These are phyloP conservation scores for Diadumene lineata DNA, from an alignment of 92 coral and sea anemone genomes.

Conservation along the genomic window DNA sequence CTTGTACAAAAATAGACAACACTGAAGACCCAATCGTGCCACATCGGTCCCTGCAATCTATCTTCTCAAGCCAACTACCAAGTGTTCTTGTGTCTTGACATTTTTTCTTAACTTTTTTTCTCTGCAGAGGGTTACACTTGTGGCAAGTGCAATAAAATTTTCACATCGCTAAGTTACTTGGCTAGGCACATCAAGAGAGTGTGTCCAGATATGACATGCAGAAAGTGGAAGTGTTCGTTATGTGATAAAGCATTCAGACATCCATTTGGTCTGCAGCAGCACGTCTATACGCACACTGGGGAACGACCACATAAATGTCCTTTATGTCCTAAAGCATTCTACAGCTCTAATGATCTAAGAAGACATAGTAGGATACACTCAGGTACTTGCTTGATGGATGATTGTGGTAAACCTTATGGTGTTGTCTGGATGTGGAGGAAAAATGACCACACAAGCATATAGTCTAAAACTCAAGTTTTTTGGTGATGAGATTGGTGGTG, in stretches of 20 bases:
- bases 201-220: constrained; percentile 98
- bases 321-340: constrained; percentile 96
- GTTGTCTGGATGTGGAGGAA: no score
- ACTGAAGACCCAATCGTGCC: no score
- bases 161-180: constrained; percentile 92
- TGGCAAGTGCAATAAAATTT: constrained; percentile 97
- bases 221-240: constrained; percentile 94
- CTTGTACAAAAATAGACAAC: no score
- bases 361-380: constrained; percentile 98
- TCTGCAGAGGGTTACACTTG: constrained; percentile 91
- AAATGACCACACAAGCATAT: no score
- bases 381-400: constrained; percentile 39
- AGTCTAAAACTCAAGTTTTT: no score
- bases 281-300: constrained; percentile 97
- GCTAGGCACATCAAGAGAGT: constrained; percentile 98
- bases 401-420: neutral
- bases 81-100: no score
- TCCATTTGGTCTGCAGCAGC: constrained; percentile 98
- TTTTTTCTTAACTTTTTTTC: neutral
- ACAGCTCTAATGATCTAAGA: constrained; percentile 95
- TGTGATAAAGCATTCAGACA: constrained; percentile 99
- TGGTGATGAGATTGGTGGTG: neutral
- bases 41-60: no score
- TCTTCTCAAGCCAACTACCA: no score
- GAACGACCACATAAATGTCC: constrained; percentile 97